Evolutionary conservation across 2,888 invertebrate genomes (phyloP).

Genomic region (Galerucella nymphaeae): DNA sequence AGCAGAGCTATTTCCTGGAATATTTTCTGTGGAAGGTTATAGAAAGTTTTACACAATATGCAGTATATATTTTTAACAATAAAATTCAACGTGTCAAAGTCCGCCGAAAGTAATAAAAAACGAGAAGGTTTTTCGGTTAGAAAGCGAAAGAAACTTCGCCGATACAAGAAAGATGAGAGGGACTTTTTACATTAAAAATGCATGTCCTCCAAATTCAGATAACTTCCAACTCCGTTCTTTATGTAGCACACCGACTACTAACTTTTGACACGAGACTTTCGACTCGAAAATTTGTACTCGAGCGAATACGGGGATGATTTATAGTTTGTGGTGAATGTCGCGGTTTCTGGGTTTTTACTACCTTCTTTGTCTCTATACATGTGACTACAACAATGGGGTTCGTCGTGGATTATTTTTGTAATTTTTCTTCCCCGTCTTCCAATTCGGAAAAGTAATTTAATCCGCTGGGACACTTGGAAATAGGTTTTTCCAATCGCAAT

Average conservation of each 20-base stretch:
- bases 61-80: too few relatives aligned
- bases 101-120: too few relatives aligned
- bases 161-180: slow-evolving; percentile 29
- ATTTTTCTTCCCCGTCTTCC: too few relatives aligned
- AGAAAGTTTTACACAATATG: too few relatives aligned
- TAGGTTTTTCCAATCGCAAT: too few relatives aligned
- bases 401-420: too few relatives aligned
- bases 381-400: background rate
- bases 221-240: slow-evolving; percentile 45
- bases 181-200: slow-evolving; percentile 46
- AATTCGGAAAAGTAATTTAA: too few relatives aligned
- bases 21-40: too few relatives aligned
- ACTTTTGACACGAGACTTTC: slow-evolving; percentile 38
- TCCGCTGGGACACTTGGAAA: too few relatives aligned
- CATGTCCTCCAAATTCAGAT: slow-evolving; percentile 44
- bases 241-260: slow-evolving; percentile 38
- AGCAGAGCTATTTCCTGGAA: too few relatives aligned
- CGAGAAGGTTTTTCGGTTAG: background rate
- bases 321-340: slow-evolving; percentile 21
- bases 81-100: too few relatives aligned
- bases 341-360: background rate
- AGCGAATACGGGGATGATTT: slow-evolving; percentile 19
- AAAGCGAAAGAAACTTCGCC: slow-evolving; percentile 34
- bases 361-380: background rate
- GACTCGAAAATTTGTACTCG: slow-evolving; percentile 31